Conservation (phyloP, 2,888 invertebrate genomes). For the Cosmopolites sordidus region DNA sequence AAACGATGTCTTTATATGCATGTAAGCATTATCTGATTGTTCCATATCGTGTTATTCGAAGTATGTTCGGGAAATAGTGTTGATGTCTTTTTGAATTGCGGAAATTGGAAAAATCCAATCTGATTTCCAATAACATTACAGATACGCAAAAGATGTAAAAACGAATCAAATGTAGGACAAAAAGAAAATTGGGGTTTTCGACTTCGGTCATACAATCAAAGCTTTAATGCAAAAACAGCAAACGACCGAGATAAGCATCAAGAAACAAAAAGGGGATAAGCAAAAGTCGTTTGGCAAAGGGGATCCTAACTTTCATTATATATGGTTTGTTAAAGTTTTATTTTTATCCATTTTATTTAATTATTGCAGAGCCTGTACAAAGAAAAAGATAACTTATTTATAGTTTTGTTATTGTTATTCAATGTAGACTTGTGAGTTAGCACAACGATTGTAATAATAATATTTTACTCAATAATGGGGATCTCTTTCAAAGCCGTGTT, state of each 20-base stretch:
- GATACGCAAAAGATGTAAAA: conserved; percentile 11
- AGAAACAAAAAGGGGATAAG: not conserved
- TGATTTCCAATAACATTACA: conserved; percentile 9
- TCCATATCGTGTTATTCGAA: not conserved
- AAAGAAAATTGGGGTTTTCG: conserved; percentile 10
- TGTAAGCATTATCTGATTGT: not conserved
- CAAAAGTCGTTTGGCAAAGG: not conserved
- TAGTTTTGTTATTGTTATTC: too few species aligned
- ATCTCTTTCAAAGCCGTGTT: too few species aligned
- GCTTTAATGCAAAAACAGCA: conserved; percentile 12
- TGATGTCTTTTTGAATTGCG: conserved; percentile 9
- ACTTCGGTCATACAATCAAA: conserved; percentile 8
- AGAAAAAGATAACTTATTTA: too few species aligned
- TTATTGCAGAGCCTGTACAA: too few species aligned
- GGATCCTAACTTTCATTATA: not conserved
- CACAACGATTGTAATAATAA: too few species aligned
- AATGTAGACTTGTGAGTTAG: too few species aligned
- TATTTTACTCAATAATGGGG: too few species aligned
- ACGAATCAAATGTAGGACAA: conserved; percentile 1
- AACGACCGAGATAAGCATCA: conserved; percentile 1
- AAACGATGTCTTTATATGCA: too few species aligned
- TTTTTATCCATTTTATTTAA: too few species aligned
- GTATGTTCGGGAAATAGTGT: conserved; percentile 8
- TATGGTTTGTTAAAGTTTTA: too few species aligned
- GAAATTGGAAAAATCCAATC: conserved; percentile 18